phyloP scores from a whole-genome alignment of 2,113 vertebrate species.

The Lynx canadensis region DNA sequence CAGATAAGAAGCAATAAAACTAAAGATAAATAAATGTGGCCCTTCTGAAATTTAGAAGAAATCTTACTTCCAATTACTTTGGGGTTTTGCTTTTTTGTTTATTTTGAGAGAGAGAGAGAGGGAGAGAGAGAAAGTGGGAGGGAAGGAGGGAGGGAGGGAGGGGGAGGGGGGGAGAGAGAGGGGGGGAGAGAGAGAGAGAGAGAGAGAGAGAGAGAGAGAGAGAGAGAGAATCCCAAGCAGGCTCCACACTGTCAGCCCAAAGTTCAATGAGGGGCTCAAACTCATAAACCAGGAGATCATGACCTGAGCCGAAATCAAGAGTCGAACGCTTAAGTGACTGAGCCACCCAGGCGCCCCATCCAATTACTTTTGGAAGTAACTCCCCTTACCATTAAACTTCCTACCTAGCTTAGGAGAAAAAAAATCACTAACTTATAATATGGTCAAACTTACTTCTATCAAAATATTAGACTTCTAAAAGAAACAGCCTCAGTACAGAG shows the following conservation, averaged over 20 bases:
- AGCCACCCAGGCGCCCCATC: background rate
- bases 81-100: too few relatives aligned
- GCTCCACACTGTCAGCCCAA: too few relatives aligned
- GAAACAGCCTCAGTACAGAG: background rate
- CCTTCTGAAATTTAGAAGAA: background rate
- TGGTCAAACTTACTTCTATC: background rate
- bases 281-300: too few relatives aligned
- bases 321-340: too few relatives aligned
- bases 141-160: too few relatives aligned
- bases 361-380: background rate
- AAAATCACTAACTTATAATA: background rate
- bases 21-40: background rate
- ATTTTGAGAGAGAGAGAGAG: too few relatives aligned
- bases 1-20: background rate
- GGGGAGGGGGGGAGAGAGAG: fast-evolving
- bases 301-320: too few relatives aligned
- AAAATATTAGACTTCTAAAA: background rate
- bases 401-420: background rate
- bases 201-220: fast-evolving
- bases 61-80: background rate
- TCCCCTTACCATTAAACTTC: background rate
- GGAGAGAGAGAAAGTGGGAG: too few relatives aligned
- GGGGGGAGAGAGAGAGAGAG: fast-evolving
- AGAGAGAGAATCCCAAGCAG: too few relatives aligned
- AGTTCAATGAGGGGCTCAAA: too few relatives aligned